Base-by-base conservation (phyloP, 2,888 invertebrate genomes). In the Druceiella hillmani region DNA sequence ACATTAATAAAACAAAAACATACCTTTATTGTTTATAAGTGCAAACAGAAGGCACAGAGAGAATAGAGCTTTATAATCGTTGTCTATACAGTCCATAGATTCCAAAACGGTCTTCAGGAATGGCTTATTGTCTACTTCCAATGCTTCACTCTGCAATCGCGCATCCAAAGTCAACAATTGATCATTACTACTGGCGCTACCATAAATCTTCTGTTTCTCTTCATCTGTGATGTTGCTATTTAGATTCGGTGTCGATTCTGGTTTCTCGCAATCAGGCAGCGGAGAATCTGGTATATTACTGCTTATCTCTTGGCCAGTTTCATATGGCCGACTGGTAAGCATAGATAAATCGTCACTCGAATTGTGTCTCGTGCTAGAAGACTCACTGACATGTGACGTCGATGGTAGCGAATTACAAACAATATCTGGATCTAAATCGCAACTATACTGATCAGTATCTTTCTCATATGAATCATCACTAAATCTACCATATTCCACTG, bases 61-160 rank as follows among this genome's bases (percentile, higher is more conserved):
- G 61, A 97, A 90, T 41, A 99, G 70, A 4, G 95, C 85, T 29
- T 88, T 80, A 58, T 98, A 97, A 70, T 99, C 98, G 63, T 95
- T 95, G 57, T 94, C 93, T 7, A 75, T 75, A 57, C 92, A 91
- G 55, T 90, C 87, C 49, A 98, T 69, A 0, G 92, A 84, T 51
- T 86, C 83, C 42, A 94, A 73, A 32, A 97, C 81, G 3, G 91
- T 87, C 60, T 93, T 89, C 48, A 97, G 69, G 65, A 95, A 95
- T 1, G 93, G 87, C 52, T 83, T 80, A 48, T 70, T 78, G 13
- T 70, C 66, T 30, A 77, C 62, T 25, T 72, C 68, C 40, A 56
- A 66, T n/a, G 47, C 57, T 43, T 69, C 64, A 38, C 46, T 62
- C 20, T 66, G n/a, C n/a, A n/a, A n/a, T n/a, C n/a, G n/a, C n/a